Evolutionary conservation across 2,888 invertebrate species (phyloP).

Genomic region (Leptinotarsa haldemani): DNA sequence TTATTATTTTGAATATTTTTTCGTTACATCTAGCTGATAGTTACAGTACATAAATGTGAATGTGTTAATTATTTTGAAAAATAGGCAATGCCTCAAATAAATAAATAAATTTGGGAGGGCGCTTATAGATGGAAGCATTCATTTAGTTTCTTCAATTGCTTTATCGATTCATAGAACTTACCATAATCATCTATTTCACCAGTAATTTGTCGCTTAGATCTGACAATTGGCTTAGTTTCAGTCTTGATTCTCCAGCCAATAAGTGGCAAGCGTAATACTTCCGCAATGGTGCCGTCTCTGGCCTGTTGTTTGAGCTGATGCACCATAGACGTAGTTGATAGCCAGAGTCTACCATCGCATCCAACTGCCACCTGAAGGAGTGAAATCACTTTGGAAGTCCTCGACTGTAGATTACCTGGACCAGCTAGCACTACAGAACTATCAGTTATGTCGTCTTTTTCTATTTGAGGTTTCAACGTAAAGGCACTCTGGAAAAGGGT

Average conservation of each 20-base stretch:
- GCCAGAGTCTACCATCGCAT: conserved; percentile 78
- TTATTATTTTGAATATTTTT: no score
- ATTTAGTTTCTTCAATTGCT: no score
- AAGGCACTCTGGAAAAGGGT: conserved; percentile 67
- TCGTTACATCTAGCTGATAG: no score
- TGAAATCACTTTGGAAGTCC: conserved; percentile 65
- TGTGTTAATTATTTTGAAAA: no score
- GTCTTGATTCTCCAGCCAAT: conserved; percentile 77
- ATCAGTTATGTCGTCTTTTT: conserved; percentile 64
- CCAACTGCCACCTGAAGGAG: conserved; percentile 75
- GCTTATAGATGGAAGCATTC: no score
- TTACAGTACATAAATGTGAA: no score
- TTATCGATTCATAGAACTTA: conserved; percentile 18
- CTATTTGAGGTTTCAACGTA: conserved; percentile 66
- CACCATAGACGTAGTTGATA: conserved; percentile 75
- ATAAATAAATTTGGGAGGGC: no score
- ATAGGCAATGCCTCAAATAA: no score
- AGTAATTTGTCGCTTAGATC: conserved; percentile 50
- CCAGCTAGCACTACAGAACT: conserved; percentile 68
- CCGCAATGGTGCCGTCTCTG: conserved; percentile 77
- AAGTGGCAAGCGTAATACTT: conserved; percentile 76
- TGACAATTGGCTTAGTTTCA: conserved; percentile 61
- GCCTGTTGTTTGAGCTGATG: conserved; percentile 77
- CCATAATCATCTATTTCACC: conserved; percentile 45
- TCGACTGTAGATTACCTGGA: conserved; percentile 67